Evolutionary conservation across 92 coral and sea anemone species (phyloP), one percentile per base, ranked within the genome.

Genomic region (Muricea muricata): DNA sequence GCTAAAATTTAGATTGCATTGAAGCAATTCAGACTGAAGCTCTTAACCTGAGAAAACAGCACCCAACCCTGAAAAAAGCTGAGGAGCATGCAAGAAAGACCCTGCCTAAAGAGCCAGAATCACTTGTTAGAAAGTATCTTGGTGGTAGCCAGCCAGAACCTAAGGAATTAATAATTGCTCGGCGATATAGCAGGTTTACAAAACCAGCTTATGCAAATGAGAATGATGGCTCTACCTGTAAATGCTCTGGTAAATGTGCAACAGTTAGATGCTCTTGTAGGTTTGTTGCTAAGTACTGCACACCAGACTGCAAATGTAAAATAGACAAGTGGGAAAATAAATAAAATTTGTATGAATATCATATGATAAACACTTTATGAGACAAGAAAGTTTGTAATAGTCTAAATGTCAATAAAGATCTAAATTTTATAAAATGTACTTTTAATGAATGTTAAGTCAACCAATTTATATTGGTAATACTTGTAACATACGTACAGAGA

Each of bases 161-260:
- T 24, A 80, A 61, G 56, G 50, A 60, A 0, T 50, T 48, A 21
- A 48, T 76, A 25, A 54, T 80, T 80, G 77, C 85, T 30, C 63
- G 26, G 50, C 50, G 54, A 61, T 72, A 15, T 14, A 57, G 70
- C 31, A 40, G 74, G 21, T 80, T 61, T 72, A 80, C 58, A 23
- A 61, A 37, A 41, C 85, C 77, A 32, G 77, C 85, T 30, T 80
- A 54, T 37, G 31, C 60, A 31, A 73, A 54, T 41, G 29, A 50
- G 18, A n/a, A n/a, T n/a, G 60, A 52, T 52, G 20, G 20, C 0
- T 23, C 18, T 65, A 45, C 37, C 55, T 78, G 68, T 78, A 39
- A 65, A 47, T 78, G 83, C 32, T 55, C 60, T 55, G 83, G 83
- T 20, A 78, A 60, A 60, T 35, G 75, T 80, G 75, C 85, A 80